Evolutionary conservation across 2,888 invertebrate genomes (phyloP).

Genomic region (Cylloceria caligata): DNA sequence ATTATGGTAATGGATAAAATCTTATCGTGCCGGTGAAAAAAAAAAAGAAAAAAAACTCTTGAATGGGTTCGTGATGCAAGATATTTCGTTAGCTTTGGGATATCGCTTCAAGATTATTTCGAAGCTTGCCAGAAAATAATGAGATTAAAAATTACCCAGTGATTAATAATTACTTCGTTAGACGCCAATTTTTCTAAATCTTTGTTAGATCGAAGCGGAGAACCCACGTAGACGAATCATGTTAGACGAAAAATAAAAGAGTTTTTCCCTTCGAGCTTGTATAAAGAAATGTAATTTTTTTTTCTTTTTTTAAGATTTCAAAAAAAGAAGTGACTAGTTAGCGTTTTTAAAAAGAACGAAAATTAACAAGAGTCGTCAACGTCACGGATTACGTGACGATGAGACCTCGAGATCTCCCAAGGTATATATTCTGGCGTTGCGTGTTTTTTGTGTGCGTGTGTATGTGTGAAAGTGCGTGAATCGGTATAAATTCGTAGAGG

Average conservation of each 20-base stretch:
- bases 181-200: slow-evolving; percentile 31
- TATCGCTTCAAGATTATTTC: slow-evolving; percentile 46
- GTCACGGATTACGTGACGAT: background rate
- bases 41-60: slow-evolving; percentile 67
- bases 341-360: slow-evolving; percentile 67
- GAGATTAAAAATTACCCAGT: slow-evolving; percentile 39
- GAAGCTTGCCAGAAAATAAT: background rate
- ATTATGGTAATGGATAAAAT: slow-evolving; percentile 73
- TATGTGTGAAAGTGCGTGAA: slow-evolving; percentile 70
- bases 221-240: slow-evolving; percentile 30
- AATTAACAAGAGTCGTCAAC: slow-evolving; percentile 36
- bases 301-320: slow-evolving; percentile 23
- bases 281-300: slow-evolving; percentile 45
- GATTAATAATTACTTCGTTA: slow-evolving; percentile 50
- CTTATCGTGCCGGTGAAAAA: slow-evolving; percentile 75
- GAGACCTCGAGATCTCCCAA: slow-evolving; percentile 39
- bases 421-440: slow-evolving; percentile 63
- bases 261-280: slow-evolving; percentile 52
- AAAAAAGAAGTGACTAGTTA: slow-evolving; percentile 26
- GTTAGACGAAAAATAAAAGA: slow-evolving; percentile 42
- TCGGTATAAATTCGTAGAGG: slow-evolving; percentile 48
- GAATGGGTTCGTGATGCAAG: slow-evolving; percentile 74
- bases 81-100: slow-evolving; percentile 39
- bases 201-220: slow-evolving; percentile 35
- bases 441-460: slow-evolving; percentile 71